Percentiles rank a stretch among this genome's conserved stretches.
Conservation (phyloP, 2,113 vertebrate genomes). For the Pedionomus torquatus region DNA sequence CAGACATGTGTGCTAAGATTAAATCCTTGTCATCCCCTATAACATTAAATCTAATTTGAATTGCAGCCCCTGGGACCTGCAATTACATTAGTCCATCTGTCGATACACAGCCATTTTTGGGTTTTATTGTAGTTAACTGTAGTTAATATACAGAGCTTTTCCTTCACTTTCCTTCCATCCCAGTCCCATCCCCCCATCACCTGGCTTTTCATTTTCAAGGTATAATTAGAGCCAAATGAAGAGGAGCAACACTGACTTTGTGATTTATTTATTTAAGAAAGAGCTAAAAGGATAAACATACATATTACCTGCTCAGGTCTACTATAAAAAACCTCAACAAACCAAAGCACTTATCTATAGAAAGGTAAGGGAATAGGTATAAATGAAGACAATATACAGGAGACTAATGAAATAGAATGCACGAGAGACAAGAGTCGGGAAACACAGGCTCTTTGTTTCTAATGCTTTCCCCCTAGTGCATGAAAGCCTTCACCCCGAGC, state of each 20-base stretch:
- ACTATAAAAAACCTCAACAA: not conserved
- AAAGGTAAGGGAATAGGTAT: not conserved
- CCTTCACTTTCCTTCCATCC: not conserved
- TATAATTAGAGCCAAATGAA: not conserved
- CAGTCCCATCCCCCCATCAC: not conserved
- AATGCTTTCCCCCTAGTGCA: not conserved
- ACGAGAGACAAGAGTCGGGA: not conserved
- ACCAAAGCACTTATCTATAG: not conserved
- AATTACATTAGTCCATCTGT: slow-evolving; percentile 49
- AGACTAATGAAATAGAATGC: not conserved
- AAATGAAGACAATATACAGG: not conserved
- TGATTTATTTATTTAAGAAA: not conserved
- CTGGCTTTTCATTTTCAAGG: not conserved
- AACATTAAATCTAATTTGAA: slow-evolving; percentile 38
- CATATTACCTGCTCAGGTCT: not conserved
- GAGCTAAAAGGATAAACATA: not conserved
- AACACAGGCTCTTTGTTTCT: not conserved
- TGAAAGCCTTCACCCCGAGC: not conserved
- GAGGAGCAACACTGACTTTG: not conserved
- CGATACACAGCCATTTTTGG: not conserved
- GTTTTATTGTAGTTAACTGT: not conserved
- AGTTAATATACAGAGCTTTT: not conserved
- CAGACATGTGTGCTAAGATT: not conserved
- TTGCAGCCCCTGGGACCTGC: slow-evolving; percentile 12
- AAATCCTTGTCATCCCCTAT: slow-evolving; percentile 41